Conservation (phyloP, 1,140 invertebrate genomes). For the Helicorthomorpha holstii region DNA sequence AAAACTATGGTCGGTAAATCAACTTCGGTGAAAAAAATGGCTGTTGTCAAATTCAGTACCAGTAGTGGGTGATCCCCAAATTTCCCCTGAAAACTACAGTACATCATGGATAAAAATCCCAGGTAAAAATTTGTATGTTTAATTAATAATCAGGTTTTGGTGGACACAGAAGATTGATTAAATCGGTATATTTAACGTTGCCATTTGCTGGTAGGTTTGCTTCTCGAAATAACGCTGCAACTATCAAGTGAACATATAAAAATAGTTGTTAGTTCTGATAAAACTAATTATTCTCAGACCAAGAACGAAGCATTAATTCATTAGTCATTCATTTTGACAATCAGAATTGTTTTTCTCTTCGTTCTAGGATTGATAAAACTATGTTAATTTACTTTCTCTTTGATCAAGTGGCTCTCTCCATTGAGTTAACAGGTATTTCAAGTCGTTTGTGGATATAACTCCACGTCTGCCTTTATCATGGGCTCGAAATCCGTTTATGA, state of each 20-base stretch:
- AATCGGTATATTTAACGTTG: constrained; percentile 73
- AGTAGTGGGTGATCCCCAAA: too few relatives aligned
- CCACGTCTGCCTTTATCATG: constrained; percentile 56
- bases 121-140: too few relatives aligned
- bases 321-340: too few relatives aligned
- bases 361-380: neutral
- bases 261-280: neutral
- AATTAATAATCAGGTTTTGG: constrained; percentile 92
- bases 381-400: constrained; percentile 52
- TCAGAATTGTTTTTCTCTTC: neutral
- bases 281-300: constrained; percentile 1
- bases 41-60: too few relatives aligned
- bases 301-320: neutral
- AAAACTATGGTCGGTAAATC: too few relatives aligned
- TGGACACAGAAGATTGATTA: constrained; percentile 82
- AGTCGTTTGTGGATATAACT: constrained; percentile 57
- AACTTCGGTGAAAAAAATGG: too few relatives aligned
- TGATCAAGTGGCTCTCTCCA: constrained; percentile 80
- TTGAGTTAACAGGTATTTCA: constrained; percentile 68
- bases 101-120: too few relatives aligned
- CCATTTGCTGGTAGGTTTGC: constrained; percentile 69
- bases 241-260: constrained; percentile 54
- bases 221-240: constrained; percentile 79
- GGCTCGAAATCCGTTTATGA: constrained; percentile 72
- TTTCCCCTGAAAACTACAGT: too few relatives aligned